A percentile compares a stretch with the other conserved stretches of the same genome.
Conservation (phyloP, 1,140 invertebrate genomes). For the Calosoma granatense region DNA sequence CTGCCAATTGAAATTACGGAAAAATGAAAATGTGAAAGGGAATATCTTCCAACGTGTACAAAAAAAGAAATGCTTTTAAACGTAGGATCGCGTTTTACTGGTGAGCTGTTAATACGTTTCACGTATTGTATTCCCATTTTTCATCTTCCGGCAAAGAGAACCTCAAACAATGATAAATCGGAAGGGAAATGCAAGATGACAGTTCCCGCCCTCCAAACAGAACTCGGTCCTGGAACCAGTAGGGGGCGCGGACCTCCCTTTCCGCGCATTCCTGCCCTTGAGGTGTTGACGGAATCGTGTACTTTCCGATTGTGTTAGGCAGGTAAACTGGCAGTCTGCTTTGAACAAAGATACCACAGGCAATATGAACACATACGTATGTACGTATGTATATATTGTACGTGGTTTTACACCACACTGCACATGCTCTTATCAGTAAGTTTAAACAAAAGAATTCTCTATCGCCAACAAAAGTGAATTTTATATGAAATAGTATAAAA, state of each 20-base stretch:
- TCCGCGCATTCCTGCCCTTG: neutral
- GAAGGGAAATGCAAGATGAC: conserved; percentile 3
- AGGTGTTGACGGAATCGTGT: neutral
- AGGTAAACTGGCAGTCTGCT: neutral
- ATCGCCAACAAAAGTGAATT: too few relatives aligned
- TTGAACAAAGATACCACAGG: neutral
- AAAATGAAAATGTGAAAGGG: too few relatives aligned
- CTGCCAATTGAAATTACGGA: too few relatives aligned
- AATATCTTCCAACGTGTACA: too few relatives aligned
- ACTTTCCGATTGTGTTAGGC: conserved; percentile 7
- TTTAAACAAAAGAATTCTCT: too few relatives aligned
- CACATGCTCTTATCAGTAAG: too few relatives aligned
- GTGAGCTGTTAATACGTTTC: neutral
- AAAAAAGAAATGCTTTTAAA: neutral
- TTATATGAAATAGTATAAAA: too few relatives aligned
- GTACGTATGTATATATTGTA: too few relatives aligned
- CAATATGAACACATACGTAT: neutral
- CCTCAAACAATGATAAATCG: conserved; percentile 8
- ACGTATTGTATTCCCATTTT: conserved; percentile 2
- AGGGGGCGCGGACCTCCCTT: neutral
- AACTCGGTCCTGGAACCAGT: neutral
- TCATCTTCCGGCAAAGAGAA: neutral
- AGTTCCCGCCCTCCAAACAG: neutral
- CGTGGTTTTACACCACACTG: too few relatives aligned
- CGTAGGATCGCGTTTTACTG: neutral